Conservation (phyloP, 2,113 vertebrate genomes). For the Paradoxurus hermaphroditus region DNA sequence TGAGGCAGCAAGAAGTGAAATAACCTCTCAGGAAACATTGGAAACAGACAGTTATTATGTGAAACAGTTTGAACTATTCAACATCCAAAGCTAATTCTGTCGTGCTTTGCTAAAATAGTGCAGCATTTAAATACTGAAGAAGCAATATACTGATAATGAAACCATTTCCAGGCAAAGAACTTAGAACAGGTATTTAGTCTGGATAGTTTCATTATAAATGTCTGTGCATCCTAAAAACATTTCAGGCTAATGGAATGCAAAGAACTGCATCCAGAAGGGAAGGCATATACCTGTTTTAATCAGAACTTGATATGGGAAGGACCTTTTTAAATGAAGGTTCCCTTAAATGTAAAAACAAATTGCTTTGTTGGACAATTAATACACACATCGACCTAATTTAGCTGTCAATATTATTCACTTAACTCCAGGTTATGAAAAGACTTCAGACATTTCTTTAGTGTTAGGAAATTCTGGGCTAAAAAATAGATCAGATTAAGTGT, state of each 20-base stretch:
- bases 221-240: constrained; percentile 40
- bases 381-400: neutral
- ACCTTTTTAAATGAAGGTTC: neutral
- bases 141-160: constrained; percentile 66
- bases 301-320: neutral
- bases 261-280: neutral
- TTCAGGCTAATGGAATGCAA: constrained; percentile 33
- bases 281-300: neutral
- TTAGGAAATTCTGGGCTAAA: neutral
- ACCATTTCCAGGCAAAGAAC: constrained; percentile 63
- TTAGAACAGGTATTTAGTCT: constrained; percentile 60
- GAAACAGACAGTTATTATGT: constrained; percentile 2
- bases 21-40: constrained; percentile 15
- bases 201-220: constrained; percentile 53
- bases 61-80: constrained; percentile 46
- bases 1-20: neutral
- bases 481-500: neutral
- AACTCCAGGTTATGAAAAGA: neutral
- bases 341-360: neutral
- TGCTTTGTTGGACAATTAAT: neutral
- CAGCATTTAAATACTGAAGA: constrained; percentile 55
- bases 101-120: constrained; percentile 54
- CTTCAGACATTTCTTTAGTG: neutral
- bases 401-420: neutral
- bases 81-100: constrained; percentile 47